Evolutionary conservation across 2,113 vertebrate species (phyloP).

Genomic region (Sinocyclocheilus rhinocerous): DNA sequence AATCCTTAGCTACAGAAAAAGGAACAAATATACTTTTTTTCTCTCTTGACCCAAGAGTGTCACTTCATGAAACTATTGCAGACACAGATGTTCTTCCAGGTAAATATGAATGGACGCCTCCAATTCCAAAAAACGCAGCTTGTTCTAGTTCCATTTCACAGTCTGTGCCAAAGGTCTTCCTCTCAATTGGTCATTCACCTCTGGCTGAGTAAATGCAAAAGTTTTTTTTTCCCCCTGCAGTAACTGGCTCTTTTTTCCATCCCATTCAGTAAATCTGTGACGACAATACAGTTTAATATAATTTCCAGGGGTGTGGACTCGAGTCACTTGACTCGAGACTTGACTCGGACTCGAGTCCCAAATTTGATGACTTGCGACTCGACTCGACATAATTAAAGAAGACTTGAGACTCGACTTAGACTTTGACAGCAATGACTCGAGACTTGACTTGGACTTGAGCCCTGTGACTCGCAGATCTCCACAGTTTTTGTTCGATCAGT

Average conservation of each 20-base stretch:
- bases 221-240: not conserved
- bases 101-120: constrained; percentile 37
- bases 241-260: constrained; percentile 2
- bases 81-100: constrained; percentile 20
- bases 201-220: constrained; percentile 36
- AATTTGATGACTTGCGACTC: no score
- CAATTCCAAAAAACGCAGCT: constrained; percentile 38
- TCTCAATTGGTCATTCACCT: constrained; percentile 46
- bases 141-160: constrained; percentile 47
- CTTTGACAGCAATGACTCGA: no score
- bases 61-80: not conserved
- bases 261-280: constrained; percentile 9
- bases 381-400: no score
- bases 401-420: no score
- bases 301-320: no score
- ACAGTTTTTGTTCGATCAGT: no score
- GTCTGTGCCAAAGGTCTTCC: constrained; percentile 36
- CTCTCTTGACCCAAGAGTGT: not conserved
- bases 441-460: no score
- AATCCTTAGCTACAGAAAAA: constrained; percentile 6
- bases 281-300: not conserved
- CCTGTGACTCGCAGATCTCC: no score
- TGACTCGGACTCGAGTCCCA: no score
- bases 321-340: no score
- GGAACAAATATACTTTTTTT: not conserved